Percentiles rank a stretch among this genome's conserved stretches.
These are phyloP conservation scores for Isoperla grammatica DNA, from an alignment of 2,888 invertebrate genomes.

Conservation along the genomic window DNA sequence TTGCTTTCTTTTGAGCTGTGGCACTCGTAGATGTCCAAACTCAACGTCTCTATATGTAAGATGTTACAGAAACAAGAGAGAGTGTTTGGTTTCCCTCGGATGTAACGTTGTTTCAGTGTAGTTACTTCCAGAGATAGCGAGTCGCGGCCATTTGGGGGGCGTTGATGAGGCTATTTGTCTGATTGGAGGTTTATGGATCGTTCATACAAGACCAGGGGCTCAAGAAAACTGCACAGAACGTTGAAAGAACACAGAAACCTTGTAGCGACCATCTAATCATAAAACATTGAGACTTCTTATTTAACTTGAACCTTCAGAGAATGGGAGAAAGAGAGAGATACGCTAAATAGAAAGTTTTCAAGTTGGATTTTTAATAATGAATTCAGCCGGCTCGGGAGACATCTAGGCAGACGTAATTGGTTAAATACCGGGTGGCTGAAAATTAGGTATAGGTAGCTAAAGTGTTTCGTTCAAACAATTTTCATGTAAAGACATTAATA, in stretches of 20 bases:
- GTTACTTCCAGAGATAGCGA: background rate
- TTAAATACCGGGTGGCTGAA: too few relatives aligned
- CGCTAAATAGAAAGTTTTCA: too few relatives aligned
- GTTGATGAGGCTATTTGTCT: constrained; percentile 16
- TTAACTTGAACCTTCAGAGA: constrained; percentile 15
- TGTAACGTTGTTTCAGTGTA: background rate
- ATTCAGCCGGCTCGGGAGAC: too few relatives aligned
- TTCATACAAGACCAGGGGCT: background rate
- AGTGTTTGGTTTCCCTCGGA: background rate
- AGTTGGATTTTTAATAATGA: too few relatives aligned
- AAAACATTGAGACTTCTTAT: constrained; percentile 13
- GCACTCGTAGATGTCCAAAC: too few relatives aligned
- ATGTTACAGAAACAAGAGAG: too few relatives aligned
- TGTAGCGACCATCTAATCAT: constrained; percentile 2
- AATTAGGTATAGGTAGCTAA: too few relatives aligned
- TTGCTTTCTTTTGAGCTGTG: too few relatives aligned
- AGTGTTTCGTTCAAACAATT: too few relatives aligned
- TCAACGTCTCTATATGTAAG: too few relatives aligned
- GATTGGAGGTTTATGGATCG: constrained; percentile 15
- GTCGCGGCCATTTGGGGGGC: background rate
- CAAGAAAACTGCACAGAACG: background rate
- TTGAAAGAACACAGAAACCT: background rate
- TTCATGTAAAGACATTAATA: too few relatives aligned
- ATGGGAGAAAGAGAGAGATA: background rate
- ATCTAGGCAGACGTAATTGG: too few relatives aligned